These are phyloP conservation scores for Tribolium castaneum DNA, from an alignment of 1,140 invertebrate species.

Conservation along the genomic window DNA sequence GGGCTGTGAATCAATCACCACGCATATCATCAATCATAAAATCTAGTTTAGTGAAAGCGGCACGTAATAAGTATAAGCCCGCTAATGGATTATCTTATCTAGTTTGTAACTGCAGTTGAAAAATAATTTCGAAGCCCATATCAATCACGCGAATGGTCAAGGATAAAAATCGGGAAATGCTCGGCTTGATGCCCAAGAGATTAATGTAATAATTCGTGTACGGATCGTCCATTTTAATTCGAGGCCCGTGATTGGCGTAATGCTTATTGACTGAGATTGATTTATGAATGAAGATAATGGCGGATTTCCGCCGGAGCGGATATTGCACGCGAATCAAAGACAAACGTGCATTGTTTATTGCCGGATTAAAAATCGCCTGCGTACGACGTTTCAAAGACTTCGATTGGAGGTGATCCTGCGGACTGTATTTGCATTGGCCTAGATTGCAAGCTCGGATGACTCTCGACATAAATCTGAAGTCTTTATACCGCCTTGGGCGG, in stretches of 20 bases:
- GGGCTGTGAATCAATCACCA: no score
- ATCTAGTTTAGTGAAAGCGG: not conserved
- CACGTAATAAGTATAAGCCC: constrained; percentile 2
- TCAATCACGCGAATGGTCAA: constrained; percentile 24
- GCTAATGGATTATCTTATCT: constrained; percentile 31
- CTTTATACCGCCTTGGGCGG: constrained; percentile 39
- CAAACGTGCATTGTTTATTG: constrained; percentile 15
- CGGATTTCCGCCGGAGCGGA: constrained; percentile 39
- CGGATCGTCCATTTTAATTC: constrained; percentile 45
- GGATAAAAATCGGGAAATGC: constrained; percentile 14
- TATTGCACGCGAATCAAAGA: constrained; percentile 47
- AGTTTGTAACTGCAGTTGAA: not conserved
- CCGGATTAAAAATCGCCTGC: not conserved
- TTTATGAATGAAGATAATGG: constrained; percentile 47
- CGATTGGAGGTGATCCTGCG: not conserved
- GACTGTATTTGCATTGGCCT: constrained; percentile 33
- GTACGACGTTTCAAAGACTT: constrained; percentile 18
- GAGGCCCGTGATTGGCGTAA: constrained; percentile 48
- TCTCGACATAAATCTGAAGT: constrained; percentile 44
- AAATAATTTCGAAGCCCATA: constrained; percentile 27
- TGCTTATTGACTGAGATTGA: constrained; percentile 51
- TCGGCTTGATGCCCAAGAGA: constrained; percentile 28
- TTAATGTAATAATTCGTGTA: constrained; percentile 50
- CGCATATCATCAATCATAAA: not conserved
- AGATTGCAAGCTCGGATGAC: constrained; percentile 38